Evolutionary conservation across 2,797 vertebrate genomes (phyloP).

Genomic region (Rhynchonycteris naso): DNA sequence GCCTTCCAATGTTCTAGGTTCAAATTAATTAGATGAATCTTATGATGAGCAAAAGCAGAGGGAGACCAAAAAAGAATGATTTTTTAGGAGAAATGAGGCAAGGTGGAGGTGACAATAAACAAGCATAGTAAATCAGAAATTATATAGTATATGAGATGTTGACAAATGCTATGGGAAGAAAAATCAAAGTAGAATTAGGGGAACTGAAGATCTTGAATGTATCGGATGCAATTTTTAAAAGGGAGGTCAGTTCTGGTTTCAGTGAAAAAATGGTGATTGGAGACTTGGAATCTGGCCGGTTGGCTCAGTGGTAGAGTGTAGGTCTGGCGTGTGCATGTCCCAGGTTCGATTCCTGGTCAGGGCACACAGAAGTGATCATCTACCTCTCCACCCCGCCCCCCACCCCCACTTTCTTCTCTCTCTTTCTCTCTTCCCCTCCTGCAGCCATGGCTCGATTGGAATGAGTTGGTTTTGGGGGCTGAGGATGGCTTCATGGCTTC

Average conservation of each 20-base stretch:
- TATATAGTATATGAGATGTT: neutral
- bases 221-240: neutral
- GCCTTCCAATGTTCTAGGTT: neutral
- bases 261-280: neutral
- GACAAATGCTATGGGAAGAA: neutral
- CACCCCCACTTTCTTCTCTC: too few species aligned
- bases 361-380: too few species aligned
- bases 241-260: neutral
- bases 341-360: too few species aligned
- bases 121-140: neutral
- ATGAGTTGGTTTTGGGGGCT: too few species aligned
- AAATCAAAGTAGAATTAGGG: neutral
- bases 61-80: neutral
- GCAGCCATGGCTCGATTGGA: too few species aligned
- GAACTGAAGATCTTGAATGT: neutral
- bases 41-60: neutral
- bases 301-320: too few species aligned
- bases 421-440: too few species aligned
- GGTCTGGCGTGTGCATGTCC: too few species aligned
- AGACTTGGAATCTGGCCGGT: too few species aligned
- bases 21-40: neutral
- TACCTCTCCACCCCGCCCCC: too few species aligned
- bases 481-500: too few species aligned
- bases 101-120: neutral
- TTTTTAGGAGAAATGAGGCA: neutral